These are phyloP conservation scores for Laterallus jamaicensis DNA, from an alignment of 2,113 vertebrate genomes.

Conservation along the genomic window DNA sequence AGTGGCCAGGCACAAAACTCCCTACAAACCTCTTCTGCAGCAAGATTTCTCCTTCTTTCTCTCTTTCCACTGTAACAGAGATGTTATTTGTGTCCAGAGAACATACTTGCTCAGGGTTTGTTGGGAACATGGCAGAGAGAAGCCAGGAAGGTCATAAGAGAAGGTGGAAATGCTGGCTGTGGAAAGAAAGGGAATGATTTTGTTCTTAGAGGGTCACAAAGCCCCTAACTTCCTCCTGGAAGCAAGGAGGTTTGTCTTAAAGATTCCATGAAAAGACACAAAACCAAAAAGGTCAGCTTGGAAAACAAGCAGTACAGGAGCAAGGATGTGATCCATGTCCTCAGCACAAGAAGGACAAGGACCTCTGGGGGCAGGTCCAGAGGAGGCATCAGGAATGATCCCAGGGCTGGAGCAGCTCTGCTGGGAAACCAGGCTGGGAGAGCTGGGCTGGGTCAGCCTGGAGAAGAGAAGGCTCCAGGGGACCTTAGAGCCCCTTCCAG, in stretches of 20 bases:
- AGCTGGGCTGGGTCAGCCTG: no score
- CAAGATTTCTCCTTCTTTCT: neutral
- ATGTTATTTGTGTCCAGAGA: neutral
- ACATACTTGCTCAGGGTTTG: neutral
- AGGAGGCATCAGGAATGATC: no score
- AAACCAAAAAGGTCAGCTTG: neutral
- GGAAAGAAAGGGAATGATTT: neutral
- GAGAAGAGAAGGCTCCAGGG: no score
- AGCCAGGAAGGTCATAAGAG: neutral
- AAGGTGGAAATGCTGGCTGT: neutral
- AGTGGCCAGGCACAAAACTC: neutral
- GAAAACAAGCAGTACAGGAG: neutral
- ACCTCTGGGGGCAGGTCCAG: no score
- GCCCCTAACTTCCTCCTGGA: neutral
- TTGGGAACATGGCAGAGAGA: neutral
- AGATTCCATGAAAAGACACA: neutral
- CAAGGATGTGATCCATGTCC: neutral
- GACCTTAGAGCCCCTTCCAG: no score
- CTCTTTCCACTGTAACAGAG: neutral
- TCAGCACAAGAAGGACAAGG: no score
- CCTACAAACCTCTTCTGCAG: neutral
- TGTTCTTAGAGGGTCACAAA: neutral
- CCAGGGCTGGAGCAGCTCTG: no score
- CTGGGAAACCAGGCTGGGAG: no score
- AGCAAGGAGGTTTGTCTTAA: fast-evolving